A percentile compares a stretch with the other conserved stretches of the same genome.
Evolutionary conservation across 2,113 vertebrate genomes (phyloP).

Genomic region (Apaloderma vittatum): DNA sequence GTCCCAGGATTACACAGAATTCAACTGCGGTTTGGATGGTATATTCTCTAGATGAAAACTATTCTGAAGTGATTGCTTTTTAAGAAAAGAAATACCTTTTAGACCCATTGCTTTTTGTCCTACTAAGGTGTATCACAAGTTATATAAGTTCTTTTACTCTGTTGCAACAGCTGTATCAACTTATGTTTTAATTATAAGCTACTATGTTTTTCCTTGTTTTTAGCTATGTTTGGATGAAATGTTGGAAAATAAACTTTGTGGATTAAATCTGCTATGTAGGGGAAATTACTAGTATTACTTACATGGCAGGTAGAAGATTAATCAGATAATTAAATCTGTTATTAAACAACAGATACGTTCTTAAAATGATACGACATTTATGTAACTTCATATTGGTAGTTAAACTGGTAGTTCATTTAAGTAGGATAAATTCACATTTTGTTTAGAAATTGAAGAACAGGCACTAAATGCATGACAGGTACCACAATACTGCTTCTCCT

Average conservation of each 20-base stretch:
- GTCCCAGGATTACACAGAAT: neutral
- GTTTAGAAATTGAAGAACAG: neutral
- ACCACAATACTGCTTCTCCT: neutral
- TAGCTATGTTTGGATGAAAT: neutral
- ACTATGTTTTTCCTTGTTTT: neutral
- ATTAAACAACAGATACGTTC: neutral
- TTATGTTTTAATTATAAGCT: neutral
- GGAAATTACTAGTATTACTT: neutral
- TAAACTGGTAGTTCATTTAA: neutral
- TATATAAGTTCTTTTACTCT: neutral
- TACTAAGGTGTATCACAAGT: neutral
- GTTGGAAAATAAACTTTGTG: neutral
- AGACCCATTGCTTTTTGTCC: neutral
- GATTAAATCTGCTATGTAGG: neutral
- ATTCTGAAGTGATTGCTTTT: neutral
- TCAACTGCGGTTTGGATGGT: neutral
- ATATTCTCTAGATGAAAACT: neutral
- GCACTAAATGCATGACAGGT: neutral
- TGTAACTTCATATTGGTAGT: neutral
- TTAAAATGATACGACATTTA: neutral
- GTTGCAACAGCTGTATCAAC: neutral
- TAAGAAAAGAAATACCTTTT: neutral
- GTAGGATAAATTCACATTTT: neutral
- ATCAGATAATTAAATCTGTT: neutral
- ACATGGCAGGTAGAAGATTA: neutral